Evolutionary conservation across 2,797 vertebrate species (phyloP).

Genomic region (Lacerta viridis): DNA sequence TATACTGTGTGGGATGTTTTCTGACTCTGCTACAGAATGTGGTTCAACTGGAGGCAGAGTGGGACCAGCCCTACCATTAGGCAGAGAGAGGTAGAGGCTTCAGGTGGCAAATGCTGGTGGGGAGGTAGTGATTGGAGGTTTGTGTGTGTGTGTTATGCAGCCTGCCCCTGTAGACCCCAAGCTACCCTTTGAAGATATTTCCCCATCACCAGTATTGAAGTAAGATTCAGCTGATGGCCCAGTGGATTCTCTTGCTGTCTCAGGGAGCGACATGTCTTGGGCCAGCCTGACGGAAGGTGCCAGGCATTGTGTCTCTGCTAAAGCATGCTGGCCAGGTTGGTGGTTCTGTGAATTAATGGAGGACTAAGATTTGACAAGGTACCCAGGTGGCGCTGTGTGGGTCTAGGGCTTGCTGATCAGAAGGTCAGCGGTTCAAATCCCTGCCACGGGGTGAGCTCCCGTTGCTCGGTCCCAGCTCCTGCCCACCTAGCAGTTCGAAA

Average conservation of each 20-base stretch:
- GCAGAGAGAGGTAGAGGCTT: neutral
- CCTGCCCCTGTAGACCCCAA: neutral
- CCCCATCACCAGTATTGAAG: neutral
- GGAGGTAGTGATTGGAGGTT: neutral
- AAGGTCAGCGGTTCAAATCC: too few species aligned
- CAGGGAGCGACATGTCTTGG: neutral
- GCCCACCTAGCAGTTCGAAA: too few species aligned
- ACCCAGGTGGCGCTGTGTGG: too few species aligned
- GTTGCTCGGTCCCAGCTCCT: too few species aligned
- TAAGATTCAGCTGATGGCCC: neutral
- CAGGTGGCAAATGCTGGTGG: neutral
- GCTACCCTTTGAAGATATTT: neutral
- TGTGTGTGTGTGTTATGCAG: neutral
- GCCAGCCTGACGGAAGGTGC: fast-evolving
- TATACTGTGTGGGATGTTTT: neutral
- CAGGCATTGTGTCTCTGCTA: neutral
- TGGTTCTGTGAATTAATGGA: too few species aligned
- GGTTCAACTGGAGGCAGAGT: neutral
- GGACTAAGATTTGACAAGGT: too few species aligned
- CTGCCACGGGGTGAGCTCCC: too few species aligned
- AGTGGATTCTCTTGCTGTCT: neutral
- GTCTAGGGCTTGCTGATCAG: too few species aligned
- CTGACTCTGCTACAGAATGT: neutral
- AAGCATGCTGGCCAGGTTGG: too few species aligned
- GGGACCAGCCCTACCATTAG: neutral